These are phyloP conservation scores for Phyllopteryx taeniolatus DNA, from an alignment of 2,113 vertebrate genomes.

Conservation along the genomic window DNA sequence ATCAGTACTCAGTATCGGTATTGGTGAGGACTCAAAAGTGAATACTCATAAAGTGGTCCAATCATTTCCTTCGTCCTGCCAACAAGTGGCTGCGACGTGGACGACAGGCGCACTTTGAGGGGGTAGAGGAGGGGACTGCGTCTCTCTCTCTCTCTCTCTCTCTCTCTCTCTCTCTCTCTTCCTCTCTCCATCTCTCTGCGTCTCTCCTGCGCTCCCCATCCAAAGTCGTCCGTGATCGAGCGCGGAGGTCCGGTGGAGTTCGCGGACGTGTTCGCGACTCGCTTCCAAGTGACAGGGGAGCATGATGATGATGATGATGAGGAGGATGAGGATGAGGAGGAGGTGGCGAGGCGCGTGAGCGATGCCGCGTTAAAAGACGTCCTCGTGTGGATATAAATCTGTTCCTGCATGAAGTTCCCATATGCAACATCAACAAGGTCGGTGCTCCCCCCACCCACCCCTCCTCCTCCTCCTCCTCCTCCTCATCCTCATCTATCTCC, in stretches of 20 bases:
- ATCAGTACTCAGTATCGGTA: too few species aligned
- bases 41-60: too few species aligned
- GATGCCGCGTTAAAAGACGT: background rate
- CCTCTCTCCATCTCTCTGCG: background rate
- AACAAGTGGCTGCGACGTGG: background rate
- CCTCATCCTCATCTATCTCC: background rate
- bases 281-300: background rate
- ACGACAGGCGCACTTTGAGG: background rate
- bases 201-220: background rate
- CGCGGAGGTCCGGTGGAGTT: background rate
- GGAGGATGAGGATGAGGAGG: background rate
- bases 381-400: background rate
- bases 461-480: background rate
- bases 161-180: background rate
- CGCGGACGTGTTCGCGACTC: background rate
- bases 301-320: background rate
- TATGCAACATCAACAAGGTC: background rate
- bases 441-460: background rate
- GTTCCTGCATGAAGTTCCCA: background rate
- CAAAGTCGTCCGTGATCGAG: background rate
- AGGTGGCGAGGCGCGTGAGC: background rate
- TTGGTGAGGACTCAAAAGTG: too few species aligned
- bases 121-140: background rate
- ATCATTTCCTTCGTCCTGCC: background rate
- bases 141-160: background rate